Evolutionary conservation across 1,140 invertebrate genomes (phyloP), one percentile per base, ranked within the genome.

Genomic region (Mesaphorura yosii): DNA sequence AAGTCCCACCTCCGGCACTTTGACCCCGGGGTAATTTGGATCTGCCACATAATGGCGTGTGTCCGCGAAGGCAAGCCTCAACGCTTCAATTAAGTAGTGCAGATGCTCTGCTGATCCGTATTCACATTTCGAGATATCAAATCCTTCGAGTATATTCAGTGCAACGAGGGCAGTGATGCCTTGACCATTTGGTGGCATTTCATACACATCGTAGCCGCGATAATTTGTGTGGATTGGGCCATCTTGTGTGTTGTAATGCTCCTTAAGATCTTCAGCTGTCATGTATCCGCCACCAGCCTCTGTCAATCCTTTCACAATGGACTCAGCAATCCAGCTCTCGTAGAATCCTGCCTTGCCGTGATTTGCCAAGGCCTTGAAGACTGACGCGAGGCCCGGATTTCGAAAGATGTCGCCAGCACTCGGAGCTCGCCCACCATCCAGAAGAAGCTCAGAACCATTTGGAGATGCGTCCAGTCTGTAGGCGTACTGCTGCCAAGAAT

Each of bases 51-150:
- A 68, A 54, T 53, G 55, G 2, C 55, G 42, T 1, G 55, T 60
- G 58, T 71, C 70, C n/a, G 68, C 65, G 59, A 69, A 69, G 29
- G 64, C 64, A n/a, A 71, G 40, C 17, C 66, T 58, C 3, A 69
- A 37, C 5, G 67, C 63, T 52, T 71, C 68, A 6, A 66, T 66
- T 19, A 71, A 14, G 27, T 55, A 58, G 58, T 70, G 69, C 12
- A 69, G 58, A 52, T 69, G 69, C 29, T 65, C 56, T 4, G 52
- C 57, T 17, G 37, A 42, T 23, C 40, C 47, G 34, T 64, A 64
- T 14, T 58, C 61, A 58, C 66, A 64, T 4, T 20, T 64, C 62
- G n/a, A 6, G 14, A 68, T 38, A 48, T 67, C 63, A 47, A 62
- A 64, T 19, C 50, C 57, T 53, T 69, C 65, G 23, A 70, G 58